A percentile compares a stretch with the other conserved stretches of the same genome.
These are phyloP conservation scores for Puffinus mauretanicus DNA, from an alignment of 2,113 vertebrate species.

Conservation along the genomic window DNA sequence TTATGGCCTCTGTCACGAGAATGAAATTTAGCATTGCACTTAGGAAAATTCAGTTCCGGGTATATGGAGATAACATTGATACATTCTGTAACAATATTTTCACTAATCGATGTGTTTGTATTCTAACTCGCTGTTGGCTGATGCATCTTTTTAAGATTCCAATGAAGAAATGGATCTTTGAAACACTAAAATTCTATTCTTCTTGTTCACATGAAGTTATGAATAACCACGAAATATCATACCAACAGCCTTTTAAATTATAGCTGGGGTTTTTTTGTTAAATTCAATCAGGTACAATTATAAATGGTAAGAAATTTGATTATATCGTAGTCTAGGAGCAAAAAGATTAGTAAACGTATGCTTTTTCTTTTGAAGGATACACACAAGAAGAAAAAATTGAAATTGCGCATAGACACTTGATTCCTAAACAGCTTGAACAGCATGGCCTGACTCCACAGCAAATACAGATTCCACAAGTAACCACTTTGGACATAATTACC, in stretches of 20 bases:
- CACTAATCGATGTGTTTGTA: neutral
- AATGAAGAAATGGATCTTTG: neutral
- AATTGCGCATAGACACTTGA: constrained; percentile 95
- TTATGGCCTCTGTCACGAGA: neutral
- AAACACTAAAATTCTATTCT: neutral
- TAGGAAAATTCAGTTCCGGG: neutral
- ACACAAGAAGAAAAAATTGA: constrained; percentile 96
- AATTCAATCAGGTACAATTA: neutral
- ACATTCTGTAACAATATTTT: neutral
- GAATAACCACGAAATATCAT: neutral
- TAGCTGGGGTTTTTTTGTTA: neutral
- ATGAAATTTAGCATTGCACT: neutral
- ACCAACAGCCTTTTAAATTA: neutral
- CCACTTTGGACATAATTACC: constrained; percentile 85
- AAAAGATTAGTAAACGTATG: neutral
- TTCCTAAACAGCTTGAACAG: constrained; percentile 93
- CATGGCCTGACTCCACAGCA: constrained; percentile 92
- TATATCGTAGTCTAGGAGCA: neutral
- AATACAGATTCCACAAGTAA: constrained; percentile 89
- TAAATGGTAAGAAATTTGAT: neutral
- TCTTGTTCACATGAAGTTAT: neutral
- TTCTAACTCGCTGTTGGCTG: neutral
- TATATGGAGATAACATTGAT: neutral
- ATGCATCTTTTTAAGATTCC: neutral
- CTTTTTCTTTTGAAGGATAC: constrained; percentile 80